A percentile compares a stretch with the other conserved stretches of the same genome.
phyloP scores from a whole-genome alignment of 2,113 vertebrate genomes.

The Neodon shergylaensis region DNA sequence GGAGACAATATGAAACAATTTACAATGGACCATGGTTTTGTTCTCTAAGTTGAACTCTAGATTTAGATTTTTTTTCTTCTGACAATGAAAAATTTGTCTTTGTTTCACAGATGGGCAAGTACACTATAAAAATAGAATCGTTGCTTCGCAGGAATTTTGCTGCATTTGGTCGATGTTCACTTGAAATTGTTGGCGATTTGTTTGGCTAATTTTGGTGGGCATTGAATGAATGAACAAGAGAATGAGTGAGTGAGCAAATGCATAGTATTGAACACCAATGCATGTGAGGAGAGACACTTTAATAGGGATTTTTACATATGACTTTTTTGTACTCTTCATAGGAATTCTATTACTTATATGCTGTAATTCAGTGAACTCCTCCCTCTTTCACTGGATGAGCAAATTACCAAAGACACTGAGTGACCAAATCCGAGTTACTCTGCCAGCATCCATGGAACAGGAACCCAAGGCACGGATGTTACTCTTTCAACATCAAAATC shows the following conservation, averaged over 20 bases:
- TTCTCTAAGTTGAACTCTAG: slow-evolving; percentile 43
- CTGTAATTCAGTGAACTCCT: neutral
- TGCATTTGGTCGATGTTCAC: slow-evolving; percentile 54
- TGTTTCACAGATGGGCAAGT: slow-evolving; percentile 57
- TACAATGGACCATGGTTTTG: slow-evolving; percentile 11
- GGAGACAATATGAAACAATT: neutral
- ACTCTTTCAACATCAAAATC: neutral
- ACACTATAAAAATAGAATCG: neutral
- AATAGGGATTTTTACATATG: neutral
- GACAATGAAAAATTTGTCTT: slow-evolving; percentile 64
- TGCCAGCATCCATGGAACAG: neutral
- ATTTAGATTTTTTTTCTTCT: slow-evolving; percentile 60
- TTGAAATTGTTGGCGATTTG: slow-evolving; percentile 48
- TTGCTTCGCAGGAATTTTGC: slow-evolving; percentile 64
- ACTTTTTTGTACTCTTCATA: neutral
- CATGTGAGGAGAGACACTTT: neutral
- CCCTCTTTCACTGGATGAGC: neutral
- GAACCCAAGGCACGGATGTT: neutral
- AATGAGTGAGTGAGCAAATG: slow-evolving; percentile 24
- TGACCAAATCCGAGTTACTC: neutral
- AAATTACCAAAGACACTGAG: slow-evolving; percentile 3
- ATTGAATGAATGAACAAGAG: slow-evolving; percentile 20
- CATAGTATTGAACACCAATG: neutral
- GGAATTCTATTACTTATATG: neutral
- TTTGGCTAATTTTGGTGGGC: slow-evolving; percentile 46